A percentile compares a stretch with the other conserved stretches of the same genome.
Conservation (phyloP, 1,140 invertebrate genomes). For the Paraescarpia echinospica region DNA sequence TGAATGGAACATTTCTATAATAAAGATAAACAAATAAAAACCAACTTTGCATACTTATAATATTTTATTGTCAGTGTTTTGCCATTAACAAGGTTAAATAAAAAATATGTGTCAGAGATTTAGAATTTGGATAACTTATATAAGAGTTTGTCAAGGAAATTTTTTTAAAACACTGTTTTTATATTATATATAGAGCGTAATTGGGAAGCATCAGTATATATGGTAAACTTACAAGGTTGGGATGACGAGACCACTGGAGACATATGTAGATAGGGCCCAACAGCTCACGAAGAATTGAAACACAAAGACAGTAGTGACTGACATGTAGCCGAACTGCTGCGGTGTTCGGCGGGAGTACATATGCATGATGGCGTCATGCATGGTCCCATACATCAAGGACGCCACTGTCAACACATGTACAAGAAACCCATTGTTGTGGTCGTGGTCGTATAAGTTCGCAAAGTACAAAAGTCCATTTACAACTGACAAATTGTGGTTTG, state of each 20-base stretch:
- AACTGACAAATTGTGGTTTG: too few relatives aligned
- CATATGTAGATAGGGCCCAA: slow-evolving; percentile 47
- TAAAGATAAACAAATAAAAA: too few relatives aligned
- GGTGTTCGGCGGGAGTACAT: slow-evolving; percentile 58
- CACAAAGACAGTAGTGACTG: slow-evolving; percentile 48
- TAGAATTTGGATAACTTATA: too few relatives aligned
- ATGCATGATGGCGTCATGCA: slow-evolving; percentile 58
- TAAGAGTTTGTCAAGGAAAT: too few relatives aligned
- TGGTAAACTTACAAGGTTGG: slow-evolving; percentile 51
- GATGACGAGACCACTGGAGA: slow-evolving; percentile 45
- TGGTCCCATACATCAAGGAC: slow-evolving; percentile 58
- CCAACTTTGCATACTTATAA: too few relatives aligned
- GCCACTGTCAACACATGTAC: slow-evolving; percentile 44
- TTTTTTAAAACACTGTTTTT: too few relatives aligned
- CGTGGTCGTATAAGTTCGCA: neutral
- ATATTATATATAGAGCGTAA: too few relatives aligned
- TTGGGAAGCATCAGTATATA: neutral
- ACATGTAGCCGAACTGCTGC: slow-evolving; percentile 52
- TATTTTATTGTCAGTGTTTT: neutral
- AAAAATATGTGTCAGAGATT: neutral
- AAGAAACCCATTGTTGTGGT: neutral
- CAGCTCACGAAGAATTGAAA: slow-evolving; percentile 57
- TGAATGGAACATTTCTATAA: too few relatives aligned
- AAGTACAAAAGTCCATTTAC: neutral
- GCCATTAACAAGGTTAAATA: too few relatives aligned